Evolutionary conservation across 2,888 invertebrate species (phyloP), one percentile per base, ranked within the genome.

Genomic region (Eupithecia dodoneata): DNA sequence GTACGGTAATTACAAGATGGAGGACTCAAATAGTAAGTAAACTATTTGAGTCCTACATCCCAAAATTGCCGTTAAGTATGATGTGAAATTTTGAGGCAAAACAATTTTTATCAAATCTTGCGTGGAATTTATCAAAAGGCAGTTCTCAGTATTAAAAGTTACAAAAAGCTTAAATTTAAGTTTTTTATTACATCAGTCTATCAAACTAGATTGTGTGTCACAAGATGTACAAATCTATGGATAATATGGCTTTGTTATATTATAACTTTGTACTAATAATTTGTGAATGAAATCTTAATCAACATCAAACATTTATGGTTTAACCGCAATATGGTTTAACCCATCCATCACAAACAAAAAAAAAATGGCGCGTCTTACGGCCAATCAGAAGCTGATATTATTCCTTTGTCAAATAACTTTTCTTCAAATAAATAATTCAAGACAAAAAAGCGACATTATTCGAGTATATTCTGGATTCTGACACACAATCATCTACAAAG

Each of bases 141-240:
- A 79, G 80, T 77, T 76, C 42, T 76, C 75, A 83, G 81, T 76
- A 72, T 73, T 72, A 83, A 82, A 70, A 84, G 81, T 81, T 86
- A 86, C 83, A 87, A 86, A 87, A 85, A 76, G 70, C 81, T 77
- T 83, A 77, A 45, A 47, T 47, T 47, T 30, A 70, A 18, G 18
- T 72, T 80, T 76, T 80, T 85, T 83, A 78, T 69, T 80, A 80
- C 66, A 81, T 82, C 82, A 87, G 87, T 87, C 87, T 83, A 80
- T 83, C 69, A 76, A 76, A 80, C 47, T 77, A 79, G 66, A 82
- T 77, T 79, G 78, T 82, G 80, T 82, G 82, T 83, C 85, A 83
- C 82, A 44, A 41, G 12, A 9, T n/a, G 12, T 44, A 15, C n/a
- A 80, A 18, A 55, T 13, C 72, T 73, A 42, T 44, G 18, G 3